A percentile compares a stretch with the other conserved stretches of the same genome.
These are phyloP conservation scores for Emberiza fucata DNA, from an alignment of 2,113 vertebrate genomes.

Conservation along the genomic window DNA sequence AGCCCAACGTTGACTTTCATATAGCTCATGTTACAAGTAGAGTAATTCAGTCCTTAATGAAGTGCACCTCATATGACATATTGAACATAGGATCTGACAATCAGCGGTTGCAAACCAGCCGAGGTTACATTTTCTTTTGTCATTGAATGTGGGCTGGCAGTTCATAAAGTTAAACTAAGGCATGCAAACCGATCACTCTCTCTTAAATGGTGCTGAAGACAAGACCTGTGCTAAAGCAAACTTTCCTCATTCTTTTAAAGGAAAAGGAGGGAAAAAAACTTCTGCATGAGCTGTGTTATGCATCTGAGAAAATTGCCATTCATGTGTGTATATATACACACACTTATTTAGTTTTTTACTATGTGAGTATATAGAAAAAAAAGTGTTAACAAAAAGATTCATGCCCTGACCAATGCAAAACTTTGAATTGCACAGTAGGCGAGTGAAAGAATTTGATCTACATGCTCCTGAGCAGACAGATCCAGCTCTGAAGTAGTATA, in stretches of 20 bases:
- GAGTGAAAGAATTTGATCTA: background rate
- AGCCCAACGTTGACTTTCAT: constrained; percentile 60
- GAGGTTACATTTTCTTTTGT: constrained; percentile 67
- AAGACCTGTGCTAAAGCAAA: background rate
- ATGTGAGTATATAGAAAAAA: background rate
- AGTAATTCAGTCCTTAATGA: constrained; percentile 72
- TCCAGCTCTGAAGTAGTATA: background rate
- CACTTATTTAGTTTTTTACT: background rate
- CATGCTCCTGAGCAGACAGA: background rate
- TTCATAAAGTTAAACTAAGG: constrained; percentile 64
- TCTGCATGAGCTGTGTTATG: background rate
- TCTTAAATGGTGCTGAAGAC: background rate
- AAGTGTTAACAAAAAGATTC: background rate
- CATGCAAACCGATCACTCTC: background rate
- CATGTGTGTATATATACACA: background rate
- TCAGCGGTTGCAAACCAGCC: constrained; percentile 49
- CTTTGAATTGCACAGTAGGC: background rate
- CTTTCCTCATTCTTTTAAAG: background rate
- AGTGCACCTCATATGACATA: constrained; percentile 64
- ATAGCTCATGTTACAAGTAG: constrained; percentile 67
- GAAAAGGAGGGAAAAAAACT: background rate
- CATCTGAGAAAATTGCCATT: background rate
- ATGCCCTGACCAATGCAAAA: background rate
- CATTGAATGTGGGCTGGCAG: constrained; percentile 55
- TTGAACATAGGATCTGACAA: constrained; percentile 65